Evolutionary conservation across 2,113 vertebrate genomes (phyloP).

Genomic region (Lampris megalopsis): DNA sequence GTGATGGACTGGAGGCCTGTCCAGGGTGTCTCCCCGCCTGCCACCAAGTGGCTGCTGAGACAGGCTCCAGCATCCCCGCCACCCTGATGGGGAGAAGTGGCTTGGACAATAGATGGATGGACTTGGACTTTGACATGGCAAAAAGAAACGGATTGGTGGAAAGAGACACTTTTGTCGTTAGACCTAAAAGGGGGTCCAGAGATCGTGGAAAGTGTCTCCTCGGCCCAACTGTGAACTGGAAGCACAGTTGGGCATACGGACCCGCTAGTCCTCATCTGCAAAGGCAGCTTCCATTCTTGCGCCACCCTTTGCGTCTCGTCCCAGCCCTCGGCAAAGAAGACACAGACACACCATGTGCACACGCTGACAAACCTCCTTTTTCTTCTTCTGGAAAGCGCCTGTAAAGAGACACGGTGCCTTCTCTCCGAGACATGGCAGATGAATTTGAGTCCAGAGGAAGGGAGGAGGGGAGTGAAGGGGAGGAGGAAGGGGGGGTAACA

Average conservation of each 20-base stretch:
- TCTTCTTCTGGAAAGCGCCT: background rate
- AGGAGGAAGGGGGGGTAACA: slow-evolving; percentile 47
- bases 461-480: slow-evolving; percentile 8
- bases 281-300: slow-evolving; percentile 1
- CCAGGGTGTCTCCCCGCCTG: no score
- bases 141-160: no score
- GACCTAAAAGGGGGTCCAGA: no score
- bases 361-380: slow-evolving; percentile 23
- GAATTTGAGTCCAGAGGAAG: slow-evolving; percentile 3
- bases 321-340: slow-evolving; percentile 1
- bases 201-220: no score
- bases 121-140: no score
- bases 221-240: no score
- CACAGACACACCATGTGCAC: slow-evolving; percentile 2
- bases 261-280: background rate
- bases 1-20: no score
- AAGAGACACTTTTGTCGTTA: no score
- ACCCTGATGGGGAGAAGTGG: no score
- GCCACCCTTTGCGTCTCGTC: background rate
- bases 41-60: no score
- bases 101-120: no score
- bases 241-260: background rate
- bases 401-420: slow-evolving; percentile 44
- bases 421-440: slow-evolving; percentile 46
- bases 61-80: no score